Evolutionary conservation across 2,888 invertebrate species (phyloP).

Genomic region (Ephialtes manifestator): DNA sequence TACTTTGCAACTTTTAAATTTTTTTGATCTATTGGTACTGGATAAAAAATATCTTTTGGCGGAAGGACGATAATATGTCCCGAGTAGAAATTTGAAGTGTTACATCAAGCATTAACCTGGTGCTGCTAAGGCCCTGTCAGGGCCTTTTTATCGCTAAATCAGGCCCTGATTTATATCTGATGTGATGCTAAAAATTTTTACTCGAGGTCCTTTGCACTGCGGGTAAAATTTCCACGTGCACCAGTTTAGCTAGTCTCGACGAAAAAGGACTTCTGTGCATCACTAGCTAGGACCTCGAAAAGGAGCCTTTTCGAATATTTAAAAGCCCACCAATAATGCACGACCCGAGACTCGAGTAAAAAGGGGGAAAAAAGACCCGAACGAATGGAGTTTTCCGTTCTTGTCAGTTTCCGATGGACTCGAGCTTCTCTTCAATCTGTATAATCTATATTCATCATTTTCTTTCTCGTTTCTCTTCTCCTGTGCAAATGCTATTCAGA

Average conservation of each 20-base stretch:
- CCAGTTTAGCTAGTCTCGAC: neutral
- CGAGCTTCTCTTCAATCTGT: neutral
- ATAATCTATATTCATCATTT: conserved; percentile 18
- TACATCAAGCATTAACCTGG: too few species aligned
- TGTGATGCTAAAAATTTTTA: too few species aligned
- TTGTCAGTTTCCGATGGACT: conserved; percentile 20
- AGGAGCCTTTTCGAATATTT: conserved; percentile 63
- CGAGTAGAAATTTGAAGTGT: too few species aligned
- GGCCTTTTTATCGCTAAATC: too few species aligned
- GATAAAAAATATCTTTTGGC: too few species aligned
- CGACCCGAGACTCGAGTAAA: conserved; percentile 32
- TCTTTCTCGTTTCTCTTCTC: neutral
- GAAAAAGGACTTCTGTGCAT: neutral
- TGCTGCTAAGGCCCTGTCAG: too few species aligned
- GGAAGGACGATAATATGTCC: too few species aligned
- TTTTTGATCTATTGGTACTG: too few species aligned
- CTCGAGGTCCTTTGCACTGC: too few species aligned
- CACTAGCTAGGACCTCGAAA: conserved; percentile 25
- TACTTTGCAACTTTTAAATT: too few species aligned
- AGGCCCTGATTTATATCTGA: too few species aligned
- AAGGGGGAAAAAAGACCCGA: conserved; percentile 10
- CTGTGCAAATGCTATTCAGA: neutral
- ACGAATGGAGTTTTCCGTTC: conserved; percentile 16
- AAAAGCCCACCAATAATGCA: conserved; percentile 60
- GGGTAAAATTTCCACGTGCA: neutral